Evolutionary conservation across 2,113 vertebrate genomes (phyloP).

Genomic region (Monopterus albus): DNA sequence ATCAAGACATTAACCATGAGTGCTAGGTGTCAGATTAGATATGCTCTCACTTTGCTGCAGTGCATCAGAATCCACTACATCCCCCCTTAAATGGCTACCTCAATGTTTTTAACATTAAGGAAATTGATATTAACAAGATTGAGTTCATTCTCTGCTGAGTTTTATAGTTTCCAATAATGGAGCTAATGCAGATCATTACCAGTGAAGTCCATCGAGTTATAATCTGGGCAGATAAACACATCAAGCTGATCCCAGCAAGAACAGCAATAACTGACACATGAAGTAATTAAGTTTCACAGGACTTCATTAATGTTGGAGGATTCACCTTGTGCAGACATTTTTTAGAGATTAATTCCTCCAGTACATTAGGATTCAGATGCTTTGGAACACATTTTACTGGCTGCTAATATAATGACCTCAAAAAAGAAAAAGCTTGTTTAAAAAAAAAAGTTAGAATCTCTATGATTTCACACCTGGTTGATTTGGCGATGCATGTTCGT

Average conservation of each 20-base stretch:
- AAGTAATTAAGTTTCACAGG: slow-evolving; percentile 25
- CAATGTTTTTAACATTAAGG: slow-evolving; percentile 88
- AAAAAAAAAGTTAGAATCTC: no score
- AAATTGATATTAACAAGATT: slow-evolving; percentile 91
- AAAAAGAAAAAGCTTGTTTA: neutral
- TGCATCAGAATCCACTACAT: slow-evolving; percentile 79
- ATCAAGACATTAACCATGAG: slow-evolving; percentile 81
- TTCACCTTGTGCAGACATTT: neutral
- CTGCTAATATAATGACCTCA: neutral
- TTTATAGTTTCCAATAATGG: slow-evolving; percentile 88
- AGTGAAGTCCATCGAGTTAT: slow-evolving; percentile 84
- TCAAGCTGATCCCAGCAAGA: slow-evolving; percentile 54
- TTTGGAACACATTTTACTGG: neutral
- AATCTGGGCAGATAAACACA: slow-evolving; percentile 77
- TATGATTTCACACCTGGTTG: no score
- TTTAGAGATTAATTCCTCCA: neutral
- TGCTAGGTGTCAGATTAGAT: slow-evolving; percentile 86
- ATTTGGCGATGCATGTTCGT: no score
- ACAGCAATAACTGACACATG: slow-evolving; percentile 14
- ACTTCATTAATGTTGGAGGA: slow-evolving; percentile 18
- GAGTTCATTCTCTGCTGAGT: slow-evolving; percentile 84
- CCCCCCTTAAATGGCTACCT: slow-evolving; percentile 76
- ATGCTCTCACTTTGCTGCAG: slow-evolving; percentile 79
- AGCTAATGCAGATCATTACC: slow-evolving; percentile 91
- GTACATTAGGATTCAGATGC: no score